These are phyloP conservation scores for Fregetta grallaria DNA, from an alignment of 2,113 vertebrate genomes.

Conservation along the genomic window DNA sequence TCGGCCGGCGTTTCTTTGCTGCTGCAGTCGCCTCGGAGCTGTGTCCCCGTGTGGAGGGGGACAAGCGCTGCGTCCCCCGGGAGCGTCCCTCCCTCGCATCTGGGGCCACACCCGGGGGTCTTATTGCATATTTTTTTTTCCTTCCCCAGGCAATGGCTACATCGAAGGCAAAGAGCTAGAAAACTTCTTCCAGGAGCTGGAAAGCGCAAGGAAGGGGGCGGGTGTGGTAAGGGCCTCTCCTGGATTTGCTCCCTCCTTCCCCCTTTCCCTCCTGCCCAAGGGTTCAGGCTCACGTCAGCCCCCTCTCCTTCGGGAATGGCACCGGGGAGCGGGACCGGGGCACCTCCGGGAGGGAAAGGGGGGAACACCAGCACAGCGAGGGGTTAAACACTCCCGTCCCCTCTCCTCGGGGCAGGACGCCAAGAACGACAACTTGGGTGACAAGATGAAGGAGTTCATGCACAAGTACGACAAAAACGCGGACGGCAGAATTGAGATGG, in stretches of 20 bases:
- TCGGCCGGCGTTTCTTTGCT: fast-evolving
- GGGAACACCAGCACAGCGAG: fast-evolving
- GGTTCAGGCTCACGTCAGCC: not conserved
- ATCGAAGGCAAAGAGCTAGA: slow-evolving; percentile 98
- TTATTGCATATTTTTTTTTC: not conserved
- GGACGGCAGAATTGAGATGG: slow-evolving; percentile 95
- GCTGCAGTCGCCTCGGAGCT: not conserved
- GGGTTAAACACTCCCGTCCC: not conserved
- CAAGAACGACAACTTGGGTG: slow-evolving; percentile 82
- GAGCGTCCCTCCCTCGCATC: not conserved
- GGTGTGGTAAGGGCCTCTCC: slow-evolving; percentile 85
- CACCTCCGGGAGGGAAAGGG: not conserved
- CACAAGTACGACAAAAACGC: slow-evolving; percentile 96
- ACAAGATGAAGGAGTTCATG: slow-evolving; percentile 98
- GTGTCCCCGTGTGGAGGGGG: fast-evolving
- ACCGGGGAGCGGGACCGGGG: fast-evolving
- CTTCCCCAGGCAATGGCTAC: slow-evolving; percentile 89
- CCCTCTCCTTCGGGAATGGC: not conserved
- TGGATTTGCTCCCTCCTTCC: not conserved
- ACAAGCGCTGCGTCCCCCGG: fast-evolving
- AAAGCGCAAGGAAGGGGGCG: slow-evolving; percentile 87
- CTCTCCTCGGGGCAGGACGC: slow-evolving; percentile 74
- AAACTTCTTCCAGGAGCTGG: slow-evolving; percentile 95
- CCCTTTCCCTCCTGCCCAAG: not conserved
- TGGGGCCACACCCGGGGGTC: not conserved